Percentiles rank a stretch among this genome's conserved stretches.
Evolutionary conservation across 2,797 vertebrate genomes (phyloP).

Genomic region (Platalea minor): DNA sequence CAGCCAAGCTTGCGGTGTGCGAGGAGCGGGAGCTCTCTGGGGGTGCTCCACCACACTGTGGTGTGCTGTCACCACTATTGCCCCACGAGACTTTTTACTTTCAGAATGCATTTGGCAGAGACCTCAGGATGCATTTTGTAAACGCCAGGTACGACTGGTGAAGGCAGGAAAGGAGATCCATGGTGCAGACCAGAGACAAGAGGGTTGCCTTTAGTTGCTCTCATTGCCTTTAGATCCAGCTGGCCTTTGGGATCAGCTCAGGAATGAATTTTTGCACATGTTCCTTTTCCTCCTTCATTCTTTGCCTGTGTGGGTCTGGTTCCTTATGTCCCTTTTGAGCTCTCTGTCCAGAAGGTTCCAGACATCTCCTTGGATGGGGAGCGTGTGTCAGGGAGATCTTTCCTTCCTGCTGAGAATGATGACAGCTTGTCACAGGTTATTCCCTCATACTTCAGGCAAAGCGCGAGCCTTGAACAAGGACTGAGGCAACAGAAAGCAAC

Average conservation of each 20-base stretch:
- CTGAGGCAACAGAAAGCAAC: not conserved
- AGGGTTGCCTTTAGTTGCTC: not conserved
- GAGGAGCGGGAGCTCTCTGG: not conserved
- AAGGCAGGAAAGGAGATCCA: not conserved
- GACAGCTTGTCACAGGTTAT: not conserved
- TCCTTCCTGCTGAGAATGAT: not conserved
- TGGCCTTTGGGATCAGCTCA: not conserved
- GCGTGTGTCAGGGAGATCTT: not conserved
- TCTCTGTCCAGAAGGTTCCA: not conserved
- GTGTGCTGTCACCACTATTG: not conserved
- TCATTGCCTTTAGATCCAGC: not conserved
- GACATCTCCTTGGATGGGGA: not conserved
- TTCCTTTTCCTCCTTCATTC: not conserved
- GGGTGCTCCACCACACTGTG: no score
- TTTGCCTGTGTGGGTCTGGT: not conserved
- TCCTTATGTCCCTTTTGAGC: not conserved
- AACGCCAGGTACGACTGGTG: not conserved
- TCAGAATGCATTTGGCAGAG: not conserved
- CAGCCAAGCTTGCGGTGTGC: not conserved
- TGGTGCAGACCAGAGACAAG: not conserved
- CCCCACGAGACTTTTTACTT: not conserved
- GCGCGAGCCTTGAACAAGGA: not conserved
- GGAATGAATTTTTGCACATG: not conserved
- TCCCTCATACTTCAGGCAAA: not conserved
- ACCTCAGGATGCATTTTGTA: not conserved